Conservation (phyloP, 2,797 vertebrate genomes). For the Anguilla obscura region DNA sequence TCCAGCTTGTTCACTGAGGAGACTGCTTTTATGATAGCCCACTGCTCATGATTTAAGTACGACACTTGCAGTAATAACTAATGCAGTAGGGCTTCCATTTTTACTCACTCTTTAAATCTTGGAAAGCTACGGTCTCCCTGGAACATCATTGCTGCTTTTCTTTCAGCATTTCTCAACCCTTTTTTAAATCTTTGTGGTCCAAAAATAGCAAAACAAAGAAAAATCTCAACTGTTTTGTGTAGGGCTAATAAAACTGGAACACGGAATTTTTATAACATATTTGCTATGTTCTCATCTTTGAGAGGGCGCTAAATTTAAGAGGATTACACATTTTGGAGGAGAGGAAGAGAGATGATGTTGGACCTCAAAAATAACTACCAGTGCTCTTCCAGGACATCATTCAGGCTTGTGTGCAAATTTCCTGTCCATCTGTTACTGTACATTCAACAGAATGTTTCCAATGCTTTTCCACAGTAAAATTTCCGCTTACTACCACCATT, state of each 20-base stretch:
- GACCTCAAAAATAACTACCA: constrained; percentile 42
- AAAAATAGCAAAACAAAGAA: constrained; percentile 30
- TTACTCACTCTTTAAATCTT: constrained; percentile 25
- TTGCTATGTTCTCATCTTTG: neutral
- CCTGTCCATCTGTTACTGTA: constrained; percentile 52
- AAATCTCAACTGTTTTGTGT: constrained; percentile 32
- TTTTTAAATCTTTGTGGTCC: constrained; percentile 30
- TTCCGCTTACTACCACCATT: neutral
- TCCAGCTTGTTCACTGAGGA: constrained; percentile 43
- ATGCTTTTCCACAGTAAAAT: neutral
- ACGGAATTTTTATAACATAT: neutral
- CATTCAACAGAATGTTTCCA: constrained; percentile 33
- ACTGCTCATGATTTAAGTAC: constrained; percentile 22
- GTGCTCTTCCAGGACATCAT: constrained; percentile 43
- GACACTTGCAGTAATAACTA: constrained; percentile 18
- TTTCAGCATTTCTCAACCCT: constrained; percentile 24
- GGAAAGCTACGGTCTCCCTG: constrained; percentile 35
- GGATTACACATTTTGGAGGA: neutral
- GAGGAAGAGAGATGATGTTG: constrained; percentile 26
- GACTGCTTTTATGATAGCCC: constrained; percentile 35
- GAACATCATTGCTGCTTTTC: constrained; percentile 29
- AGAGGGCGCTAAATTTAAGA: no score
- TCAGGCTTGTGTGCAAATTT: constrained; percentile 49
- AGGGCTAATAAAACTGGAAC: constrained; percentile 28
- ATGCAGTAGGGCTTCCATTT: constrained; percentile 21